Evolutionary conservation across 1,140 invertebrate genomes (phyloP), one percentile per base, ranked within the genome.

Genomic region (Mizuhopecten yessoensis): DNA sequence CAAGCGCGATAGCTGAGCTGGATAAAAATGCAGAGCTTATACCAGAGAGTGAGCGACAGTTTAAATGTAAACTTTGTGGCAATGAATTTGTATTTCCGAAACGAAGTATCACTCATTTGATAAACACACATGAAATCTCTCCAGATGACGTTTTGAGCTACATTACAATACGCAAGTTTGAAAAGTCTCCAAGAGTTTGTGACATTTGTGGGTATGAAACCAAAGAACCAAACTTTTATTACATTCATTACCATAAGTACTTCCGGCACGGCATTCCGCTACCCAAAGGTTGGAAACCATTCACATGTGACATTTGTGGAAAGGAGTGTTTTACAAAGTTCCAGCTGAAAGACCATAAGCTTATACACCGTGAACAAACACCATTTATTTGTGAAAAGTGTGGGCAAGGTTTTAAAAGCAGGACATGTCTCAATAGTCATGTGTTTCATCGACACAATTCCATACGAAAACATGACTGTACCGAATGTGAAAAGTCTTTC

Each of bases 401-500:
- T 94, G 95, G 95, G n/a, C 93, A 93, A 90, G 94, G 93, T 0
- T 95, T 95, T 90, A 95, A 94, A 88, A 93, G 92, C 33, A 86
- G 94, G 42, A 94, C 94, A n/a, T 94, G 92, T 86, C 89, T 95
- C 5, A 94, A 95, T 42, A 95, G 95, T 87, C 95, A 95, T 90
- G 93, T 95, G 0, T 94, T 94, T 86, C 94, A 95, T 87, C 92
- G 93, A 57, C 95, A 95, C 87, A 94, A 88, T 34, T 91, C 88
- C n/a, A 91, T 93, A 29, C 90, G 93, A 13, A 94, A 94, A 87
- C 93, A 99, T 97, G 99, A 99, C 97, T 99, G 99, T 97, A 98
- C 98, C 29, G 98, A 99, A 96, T 99, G 99, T 97, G 98, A 98
- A 92, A 99, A 99, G 97, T 98, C 99, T 86, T 99, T 99, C 97